phyloP scores from a whole-genome alignment of 2,797 vertebrate genomes.

The Numenius phaeopus region DNA sequence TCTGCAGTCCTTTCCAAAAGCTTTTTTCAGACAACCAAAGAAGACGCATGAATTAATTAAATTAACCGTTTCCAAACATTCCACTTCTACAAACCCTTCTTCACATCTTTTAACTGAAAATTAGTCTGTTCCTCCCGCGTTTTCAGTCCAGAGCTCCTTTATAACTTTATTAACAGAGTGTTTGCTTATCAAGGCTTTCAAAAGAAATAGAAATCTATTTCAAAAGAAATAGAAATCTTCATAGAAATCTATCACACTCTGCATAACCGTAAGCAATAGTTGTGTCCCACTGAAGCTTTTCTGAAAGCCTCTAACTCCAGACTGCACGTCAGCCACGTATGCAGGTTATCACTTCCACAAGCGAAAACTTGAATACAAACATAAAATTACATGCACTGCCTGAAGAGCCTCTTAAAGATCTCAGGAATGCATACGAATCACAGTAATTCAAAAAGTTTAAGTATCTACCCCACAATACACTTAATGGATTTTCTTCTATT shows the following conservation, averaged over 20 bases:
- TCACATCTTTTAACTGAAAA: not conserved
- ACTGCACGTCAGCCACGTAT: not conserved
- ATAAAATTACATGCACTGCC: not conserved
- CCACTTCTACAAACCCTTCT: not conserved
- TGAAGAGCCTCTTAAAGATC: not conserved
- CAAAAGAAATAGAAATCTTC: no score
- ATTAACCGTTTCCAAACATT: conserved; percentile 26
- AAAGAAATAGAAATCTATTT: no score
- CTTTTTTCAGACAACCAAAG: not conserved
- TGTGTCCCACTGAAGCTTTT: not conserved
- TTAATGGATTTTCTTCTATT: not conserved
- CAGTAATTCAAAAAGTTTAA: not conserved
- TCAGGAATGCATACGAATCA: not conserved
- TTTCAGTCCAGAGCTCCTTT: not conserved
- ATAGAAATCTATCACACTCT: not conserved
- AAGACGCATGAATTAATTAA: conserved; percentile 14
- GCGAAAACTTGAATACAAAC: not conserved
- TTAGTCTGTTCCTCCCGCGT: not conserved
- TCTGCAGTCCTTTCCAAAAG: conserved; percentile 66
- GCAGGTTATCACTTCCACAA: not conserved
- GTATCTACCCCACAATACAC: not conserved
- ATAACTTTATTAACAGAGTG: not conserved
- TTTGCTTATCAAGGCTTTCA: not conserved
- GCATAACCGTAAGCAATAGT: not conserved
- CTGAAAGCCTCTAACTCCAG: not conserved